Evolutionary conservation across 2,888 invertebrate species (phyloP), one percentile per base, ranked within the genome.

Genomic region (Cynaeus angustus): DNA sequence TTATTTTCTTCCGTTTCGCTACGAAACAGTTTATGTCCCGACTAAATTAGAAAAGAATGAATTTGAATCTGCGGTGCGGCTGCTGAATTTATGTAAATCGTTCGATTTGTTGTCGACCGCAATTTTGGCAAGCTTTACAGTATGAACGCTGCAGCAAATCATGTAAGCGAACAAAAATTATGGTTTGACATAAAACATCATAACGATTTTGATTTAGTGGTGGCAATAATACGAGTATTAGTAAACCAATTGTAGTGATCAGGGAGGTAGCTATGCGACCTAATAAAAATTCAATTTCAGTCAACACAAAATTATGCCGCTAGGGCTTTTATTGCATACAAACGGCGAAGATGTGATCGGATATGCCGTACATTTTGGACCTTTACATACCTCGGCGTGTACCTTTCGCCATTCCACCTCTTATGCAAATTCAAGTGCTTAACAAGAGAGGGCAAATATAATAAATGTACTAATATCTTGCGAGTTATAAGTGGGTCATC

Each of bases 211-310:
- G 66, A 66, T 66, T 66, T 66, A 66, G 48, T 45, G 38, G 16
- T 21, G 48, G 55, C 56, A 66, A 66, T 53, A 65, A 45, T 65
- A 30, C 26, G 28, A 33, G 53, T 37, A 65, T 65, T 67, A 67
- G 59, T 45, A 30, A 30, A 37, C 67, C 14, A 58, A 67, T 46
- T 59, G 67, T 56, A 67, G 50, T 67, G 66, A 66, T 66, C 45
- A 67, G 52, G 16, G 64, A 64, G 64, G 64, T 50, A 52, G 59
- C 67, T 59, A 59, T 66, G 67, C 45, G 65, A 58, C 45, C 65
- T 58, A 69, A 69, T 69, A 69, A 66, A 69, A 69, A 69, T 69
- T 69, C 69, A 66, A 66, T 69, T 66, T 52, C 53, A 45, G 69
- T 59, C 69, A 53, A 58, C 52, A 59, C 46, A 62, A 68, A 68